Evolutionary conservation across 2,888 invertebrate genomes (phyloP).

Genomic region (Bruchidius siliquastri): DNA sequence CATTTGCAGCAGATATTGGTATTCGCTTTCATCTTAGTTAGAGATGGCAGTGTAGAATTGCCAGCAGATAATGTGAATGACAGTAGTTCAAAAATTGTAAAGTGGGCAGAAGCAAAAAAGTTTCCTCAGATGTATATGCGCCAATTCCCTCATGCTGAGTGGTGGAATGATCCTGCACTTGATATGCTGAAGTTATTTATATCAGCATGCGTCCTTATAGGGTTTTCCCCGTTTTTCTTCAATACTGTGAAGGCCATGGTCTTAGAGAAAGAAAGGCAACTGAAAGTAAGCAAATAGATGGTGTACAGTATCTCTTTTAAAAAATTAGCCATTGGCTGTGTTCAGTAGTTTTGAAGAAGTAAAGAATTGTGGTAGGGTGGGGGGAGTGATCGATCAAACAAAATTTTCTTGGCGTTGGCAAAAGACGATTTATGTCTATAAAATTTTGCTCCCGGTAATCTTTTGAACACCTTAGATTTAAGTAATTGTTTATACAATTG

Average conservation of each 20-base stretch:
- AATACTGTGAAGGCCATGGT: constrained; percentile 72
- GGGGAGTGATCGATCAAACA: too few species aligned
- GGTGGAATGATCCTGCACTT: constrained; percentile 62
- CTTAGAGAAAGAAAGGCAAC: constrained; percentile 69
- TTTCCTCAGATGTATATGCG: constrained; percentile 48
- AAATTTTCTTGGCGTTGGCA: too few species aligned
- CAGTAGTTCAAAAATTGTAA: too few species aligned
- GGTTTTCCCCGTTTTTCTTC: constrained; percentile 77
- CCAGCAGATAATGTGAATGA: too few species aligned
- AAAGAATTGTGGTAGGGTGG: too few species aligned
- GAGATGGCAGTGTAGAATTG: constrained; percentile 4
- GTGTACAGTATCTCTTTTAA: too few species aligned
- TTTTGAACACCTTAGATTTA: too few species aligned
- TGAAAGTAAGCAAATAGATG: constrained; percentile 70
- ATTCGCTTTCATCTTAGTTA: constrained; percentile 28
- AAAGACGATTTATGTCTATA: too few species aligned
- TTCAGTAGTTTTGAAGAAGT: too few species aligned
- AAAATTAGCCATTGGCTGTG: too few species aligned
- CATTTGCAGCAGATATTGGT: constrained; percentile 55
- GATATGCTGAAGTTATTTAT: constrained; percentile 62
- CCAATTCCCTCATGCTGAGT: constrained; percentile 72
- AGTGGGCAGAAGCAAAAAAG: neutral
- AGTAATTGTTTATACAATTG: too few species aligned
- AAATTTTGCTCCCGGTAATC: too few species aligned
- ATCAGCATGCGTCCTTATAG: constrained; percentile 69